Evolutionary conservation across 2,797 vertebrate species (phyloP), one percentile per base, ranked within the genome.

Genomic region (Clarias pachynema): DNA sequence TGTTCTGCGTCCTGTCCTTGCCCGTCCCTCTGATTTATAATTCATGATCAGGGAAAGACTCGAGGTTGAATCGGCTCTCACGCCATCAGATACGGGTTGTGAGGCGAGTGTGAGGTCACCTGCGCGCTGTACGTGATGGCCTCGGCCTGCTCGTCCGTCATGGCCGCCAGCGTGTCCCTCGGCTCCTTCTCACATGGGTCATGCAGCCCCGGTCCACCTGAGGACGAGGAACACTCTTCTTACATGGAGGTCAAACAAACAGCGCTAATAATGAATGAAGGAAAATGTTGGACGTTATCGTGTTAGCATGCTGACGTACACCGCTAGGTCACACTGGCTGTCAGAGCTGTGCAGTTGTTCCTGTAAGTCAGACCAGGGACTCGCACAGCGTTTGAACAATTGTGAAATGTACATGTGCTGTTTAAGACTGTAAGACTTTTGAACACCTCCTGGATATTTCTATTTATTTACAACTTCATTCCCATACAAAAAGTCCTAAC

Each of bases 101-200:
- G 26, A 65, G 68, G 24, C 56, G 66, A 44, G 34, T 5, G 68
- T 65, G 53, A 44, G 49, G 26, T 75, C 77, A 99, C 98, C 98
- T 99, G 98, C 89, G 98, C 97, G 1, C 96, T 97, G 91, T 95
- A 96, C 10, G 98, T 99, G 88, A 99, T 95, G 90, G 97, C 97
- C 95, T 98, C 98, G 83, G 97, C 97, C 93, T 99, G 96, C 92
- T 97, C 96, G 84, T 96, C 93, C 16, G 95, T 97, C 97, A 99
- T 96, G 74, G 95, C 94, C 37, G 95, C 94, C 91, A 99, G 91
- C 85, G 98, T 97, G 92, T 99, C 96, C 62, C 95, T 98, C 57
- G 94, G 97, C 90, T 99, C 97, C 91, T 97, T 97, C 89, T 99
- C 98, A 91, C 98, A 99, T 29, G 98, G 98, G 92, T 99, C 98